Base-by-base conservation (phyloP, 2,797 vertebrate genomes). In the Peromyscus melanophrys region DNA sequence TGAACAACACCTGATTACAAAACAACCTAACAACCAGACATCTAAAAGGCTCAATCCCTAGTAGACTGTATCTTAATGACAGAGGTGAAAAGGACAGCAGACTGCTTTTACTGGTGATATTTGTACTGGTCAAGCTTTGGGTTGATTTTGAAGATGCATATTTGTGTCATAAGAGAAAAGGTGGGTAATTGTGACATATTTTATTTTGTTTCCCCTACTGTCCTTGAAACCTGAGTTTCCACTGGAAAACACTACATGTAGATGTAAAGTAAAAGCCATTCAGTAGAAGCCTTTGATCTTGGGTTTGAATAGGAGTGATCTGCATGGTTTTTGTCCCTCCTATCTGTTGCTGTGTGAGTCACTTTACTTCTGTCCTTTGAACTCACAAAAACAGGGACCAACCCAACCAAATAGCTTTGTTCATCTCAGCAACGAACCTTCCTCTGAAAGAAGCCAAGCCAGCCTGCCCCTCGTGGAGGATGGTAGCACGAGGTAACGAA, bases 361-460 rank as follows among this genome's bases (percentile, higher is more conserved):
- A 93, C 92, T 95, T 84, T 97, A 11, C 11, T 63, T 80, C 43
- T 84, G 4, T 87, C 55, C 90, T 97, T 95, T 97, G 95, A 97
- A 95, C 90, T 97, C 92, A 80, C 31, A 46, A 65, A 93, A 96
- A 87, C 34, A 90, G 69, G 76, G 90, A 92, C 90, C 87, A 90
- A 43, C 63, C 94, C 90, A 96, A 37, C 52, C 7, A 46, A 75
- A 57, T 1, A 81, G 46, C 84, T 65, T 37, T 71, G 83, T 95
- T 55, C 49, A 63, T 86, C 49, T 25, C 49, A 83, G 67, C 86
- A 89, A 86, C 31, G 57, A 91, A 63, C 84, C 82, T 95, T 86
- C 27, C 23, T n/a, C 77, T 83, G 23, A 91, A 65, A 95, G 63
- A 23, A 96, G 63, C 57, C 55, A 80, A 57, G 31, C 73, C 81